Percentiles rank a stretch among this genome's conserved stretches.
Evolutionary conservation across 2,797 vertebrate species (phyloP).

Genomic region (Clarias pachynema): DNA sequence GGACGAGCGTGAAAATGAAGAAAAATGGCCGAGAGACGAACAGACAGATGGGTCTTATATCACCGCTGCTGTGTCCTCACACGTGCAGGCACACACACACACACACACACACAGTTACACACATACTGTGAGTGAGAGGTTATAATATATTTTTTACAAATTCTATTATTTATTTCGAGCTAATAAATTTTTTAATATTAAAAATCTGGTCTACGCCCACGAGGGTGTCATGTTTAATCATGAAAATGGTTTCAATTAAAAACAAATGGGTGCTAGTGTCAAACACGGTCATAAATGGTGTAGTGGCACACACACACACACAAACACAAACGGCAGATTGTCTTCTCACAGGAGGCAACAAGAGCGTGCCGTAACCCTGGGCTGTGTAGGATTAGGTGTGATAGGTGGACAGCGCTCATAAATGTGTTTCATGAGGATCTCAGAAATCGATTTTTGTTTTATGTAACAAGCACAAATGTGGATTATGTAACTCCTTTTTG

Average conservation of each 20-base stretch:
- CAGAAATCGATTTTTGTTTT: constrained; percentile 10
- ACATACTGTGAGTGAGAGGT: neutral
- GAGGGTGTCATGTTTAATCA: neutral
- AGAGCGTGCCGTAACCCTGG: neutral
- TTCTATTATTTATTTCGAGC: neutral
- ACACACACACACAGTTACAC: neutral
- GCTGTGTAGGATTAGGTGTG: neutral
- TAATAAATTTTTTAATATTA: neutral
- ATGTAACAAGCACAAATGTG: neutral
- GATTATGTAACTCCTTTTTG: constrained; percentile 5
- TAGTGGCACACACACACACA: neutral
- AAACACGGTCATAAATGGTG: too few relatives aligned
- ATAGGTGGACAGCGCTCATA: neutral
- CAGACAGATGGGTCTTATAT: constrained; percentile 43
- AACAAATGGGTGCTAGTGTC: too few relatives aligned
- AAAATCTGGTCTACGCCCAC: neutral
- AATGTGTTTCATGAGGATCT: neutral
- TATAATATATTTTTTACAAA: neutral
- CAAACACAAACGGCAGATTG: neutral
- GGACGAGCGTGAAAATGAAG: constrained; percentile 17
- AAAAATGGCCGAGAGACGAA: constrained; percentile 22
- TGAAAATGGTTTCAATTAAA: neutral
- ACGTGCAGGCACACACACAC: neutral
- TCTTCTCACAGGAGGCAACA: neutral
- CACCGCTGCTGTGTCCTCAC: constrained; percentile 7